Percentiles rank a stretch among this genome's conserved stretches.
Evolutionary conservation across 2,888 invertebrate species (phyloP).

Genomic region (Taenaris catops): DNA sequence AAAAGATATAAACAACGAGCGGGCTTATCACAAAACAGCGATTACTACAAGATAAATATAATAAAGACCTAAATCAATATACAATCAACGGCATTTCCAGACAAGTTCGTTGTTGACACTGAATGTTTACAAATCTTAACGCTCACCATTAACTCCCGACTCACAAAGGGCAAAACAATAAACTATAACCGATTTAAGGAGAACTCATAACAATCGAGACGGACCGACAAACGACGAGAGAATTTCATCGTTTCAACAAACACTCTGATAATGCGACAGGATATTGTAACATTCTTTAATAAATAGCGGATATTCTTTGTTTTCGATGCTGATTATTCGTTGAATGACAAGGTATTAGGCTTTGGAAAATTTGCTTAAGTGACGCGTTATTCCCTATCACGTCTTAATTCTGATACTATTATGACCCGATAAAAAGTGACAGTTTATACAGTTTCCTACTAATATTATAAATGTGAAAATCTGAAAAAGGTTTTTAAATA

Average conservation of each 20-base stretch:
- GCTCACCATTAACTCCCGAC: conserved; percentile 11
- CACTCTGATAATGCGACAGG: conserved; percentile 11
- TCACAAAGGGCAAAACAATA: conserved; percentile 19
- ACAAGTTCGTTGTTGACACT: conserved; percentile 2
- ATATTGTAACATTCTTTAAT: conserved; percentile 18
- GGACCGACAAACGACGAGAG: conserved; percentile 12
- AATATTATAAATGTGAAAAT: no score
- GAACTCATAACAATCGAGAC: conserved; percentile 12
- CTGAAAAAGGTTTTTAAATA: no score
- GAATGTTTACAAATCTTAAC: conserved; percentile 8
- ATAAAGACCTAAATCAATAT: no score
- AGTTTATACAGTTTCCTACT: no score
- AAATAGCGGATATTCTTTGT: background rate
- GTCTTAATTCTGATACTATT: background rate
- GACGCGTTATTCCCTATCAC: no score
- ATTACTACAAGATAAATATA: no score
- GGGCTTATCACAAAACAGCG: no score
- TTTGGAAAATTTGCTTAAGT: no score
- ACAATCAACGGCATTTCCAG: conserved; percentile 4
- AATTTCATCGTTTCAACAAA: conserved; percentile 20
- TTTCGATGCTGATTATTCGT: no score
- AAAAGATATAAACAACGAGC: no score
- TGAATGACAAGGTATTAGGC: no score
- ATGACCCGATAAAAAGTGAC: conserved; percentile 4
- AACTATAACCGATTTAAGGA: conserved; percentile 9